A percentile compares a stretch with the other conserved stretches of the same genome.
Conservation (phyloP, 2,797 vertebrate genomes). For the Coreius guichenoti region DNA sequence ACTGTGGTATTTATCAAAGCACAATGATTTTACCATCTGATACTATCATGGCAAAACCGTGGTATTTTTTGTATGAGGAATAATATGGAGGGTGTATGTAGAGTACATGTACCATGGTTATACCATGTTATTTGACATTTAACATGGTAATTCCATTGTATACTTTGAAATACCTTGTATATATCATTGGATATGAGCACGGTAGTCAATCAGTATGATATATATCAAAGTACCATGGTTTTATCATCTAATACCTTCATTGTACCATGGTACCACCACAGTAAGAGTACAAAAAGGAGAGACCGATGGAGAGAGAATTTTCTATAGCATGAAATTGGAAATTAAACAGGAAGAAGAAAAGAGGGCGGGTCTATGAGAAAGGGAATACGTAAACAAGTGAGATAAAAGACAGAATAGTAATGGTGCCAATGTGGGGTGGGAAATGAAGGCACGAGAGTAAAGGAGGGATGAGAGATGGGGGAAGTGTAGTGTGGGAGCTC, state of each 20-base stretch:
- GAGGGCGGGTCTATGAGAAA: background rate
- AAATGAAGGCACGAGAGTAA: background rate
- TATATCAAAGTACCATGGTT: background rate
- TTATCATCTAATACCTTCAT: background rate
- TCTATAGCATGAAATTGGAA: background rate
- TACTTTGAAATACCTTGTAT: background rate
- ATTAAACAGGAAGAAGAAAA: background rate
- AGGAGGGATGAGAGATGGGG: background rate
- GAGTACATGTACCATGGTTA: background rate
- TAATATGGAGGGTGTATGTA: background rate
- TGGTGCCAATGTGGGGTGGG: slow-evolving; percentile 1
- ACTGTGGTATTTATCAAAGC: background rate
- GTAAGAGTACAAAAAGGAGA: background rate
- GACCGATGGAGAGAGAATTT: background rate
- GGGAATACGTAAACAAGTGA: background rate
- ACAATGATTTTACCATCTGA: background rate
- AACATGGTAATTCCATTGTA: background rate
- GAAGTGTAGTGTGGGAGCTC: background rate
- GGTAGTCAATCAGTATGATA: background rate
- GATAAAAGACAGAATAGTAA: slow-evolving; percentile 3
- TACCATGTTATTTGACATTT: background rate
- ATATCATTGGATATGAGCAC: background rate
- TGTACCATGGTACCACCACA: background rate
- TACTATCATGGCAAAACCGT: background rate
- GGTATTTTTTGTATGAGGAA: background rate